These are phyloP conservation scores for Rhopalosiphum nymphaeae DNA, from an alignment of 2,888 invertebrate species.

Conservation along the genomic window DNA sequence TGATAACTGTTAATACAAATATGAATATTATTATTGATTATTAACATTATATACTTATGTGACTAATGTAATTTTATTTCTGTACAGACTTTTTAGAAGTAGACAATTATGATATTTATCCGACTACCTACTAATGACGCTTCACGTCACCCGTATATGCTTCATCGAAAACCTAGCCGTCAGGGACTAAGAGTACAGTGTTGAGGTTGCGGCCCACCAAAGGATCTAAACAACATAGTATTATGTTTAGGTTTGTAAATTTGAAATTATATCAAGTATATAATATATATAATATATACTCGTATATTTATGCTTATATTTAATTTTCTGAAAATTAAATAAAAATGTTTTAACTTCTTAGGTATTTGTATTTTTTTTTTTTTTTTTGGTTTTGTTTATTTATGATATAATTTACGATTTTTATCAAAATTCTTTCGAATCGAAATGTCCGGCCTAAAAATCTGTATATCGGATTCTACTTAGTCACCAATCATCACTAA, in stretches of 20 bases:
- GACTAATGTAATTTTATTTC: neutral
- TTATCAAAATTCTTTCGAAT: neutral
- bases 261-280: neutral
- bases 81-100: neutral
- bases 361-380: neutral
- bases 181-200: no score
- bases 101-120: neutral
- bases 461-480: neutral
- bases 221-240: neutral
- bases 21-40: neutral
- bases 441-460: neutral
- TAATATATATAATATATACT: no score
- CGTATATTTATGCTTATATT: neutral
- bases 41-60: neutral
- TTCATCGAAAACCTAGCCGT: neutral
- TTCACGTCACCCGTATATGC: neutral
- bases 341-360: neutral
- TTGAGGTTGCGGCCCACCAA: neutral
- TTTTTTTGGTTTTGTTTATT: neutral
- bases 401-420: neutral
- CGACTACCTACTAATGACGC: neutral
- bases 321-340: neutral
- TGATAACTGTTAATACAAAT: no score
- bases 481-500: neutral
- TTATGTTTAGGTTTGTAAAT: neutral